Evolutionary conservation across 2,113 vertebrate genomes (phyloP), one percentile per base, ranked within the genome.

Genomic region (Ptilorrhoa leucosticta): DNA sequence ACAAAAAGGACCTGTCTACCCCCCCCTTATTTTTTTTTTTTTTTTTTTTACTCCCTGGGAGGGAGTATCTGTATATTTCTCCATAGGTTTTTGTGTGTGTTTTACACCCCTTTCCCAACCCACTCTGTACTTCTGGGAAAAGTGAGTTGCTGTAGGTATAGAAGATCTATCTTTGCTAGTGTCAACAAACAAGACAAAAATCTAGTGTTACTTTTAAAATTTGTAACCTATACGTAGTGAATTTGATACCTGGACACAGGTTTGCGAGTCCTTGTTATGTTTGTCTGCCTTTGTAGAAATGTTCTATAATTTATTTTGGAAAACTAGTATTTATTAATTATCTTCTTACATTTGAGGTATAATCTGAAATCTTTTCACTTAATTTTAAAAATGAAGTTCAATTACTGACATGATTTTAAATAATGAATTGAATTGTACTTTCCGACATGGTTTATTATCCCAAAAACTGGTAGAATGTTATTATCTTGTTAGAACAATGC

Each of bases 341-440:
- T 72, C 22, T 73, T 88, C 37, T 53, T 87, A 73, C 30, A 37
- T 77, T 58, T 5, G 61, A 80, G 72, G 35, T 84, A 48, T 27
- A 77, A 87, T 87, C 71, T 84, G 70, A 91, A 88, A 86, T 44
- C 1, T 89, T 96, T 72, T 56, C 30, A 69, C 44, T 84, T 96
- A 81, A 88, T 95, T 94, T 90, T 7, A 91, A 94, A 87, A 94
- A 90, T 60, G 13, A 91, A 83, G 48, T 85, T 93, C 40, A 75
- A 30, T 96, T 95, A 84, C 70, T 89, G 77, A 83, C 24, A 18
- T 73, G n/a, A 77, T 92, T 90, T 96, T 90, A 91, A 95, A 80
- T 83, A 90, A 91, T 87, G 40, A 78, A 79, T 92, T 60, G 37
- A 79, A 50, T 87, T 94, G 53, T 83, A 77, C 37, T 89, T 94